Evolutionary conservation across 2,888 invertebrate species (phyloP).

Genomic region (Pogonocherus hispidulus): DNA sequence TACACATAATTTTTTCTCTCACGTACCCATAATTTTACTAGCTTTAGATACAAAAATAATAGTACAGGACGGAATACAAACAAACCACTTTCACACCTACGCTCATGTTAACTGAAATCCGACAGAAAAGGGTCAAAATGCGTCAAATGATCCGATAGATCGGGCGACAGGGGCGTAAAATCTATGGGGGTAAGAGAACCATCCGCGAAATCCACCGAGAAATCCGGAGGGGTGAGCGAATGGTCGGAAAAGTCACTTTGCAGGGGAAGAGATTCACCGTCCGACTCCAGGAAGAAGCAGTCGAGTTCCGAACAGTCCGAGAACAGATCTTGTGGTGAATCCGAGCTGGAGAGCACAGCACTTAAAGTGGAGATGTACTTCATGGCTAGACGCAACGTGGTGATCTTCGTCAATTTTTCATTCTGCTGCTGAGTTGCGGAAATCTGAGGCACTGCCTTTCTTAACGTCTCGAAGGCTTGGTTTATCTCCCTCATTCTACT

Average conservation of each 20-base stretch:
- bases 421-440: slow-evolving; percentile 64
- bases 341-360: slow-evolving; percentile 70
- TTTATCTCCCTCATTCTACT: slow-evolving; percentile 79
- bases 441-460: slow-evolving; percentile 72
- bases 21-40: too few relatives aligned
- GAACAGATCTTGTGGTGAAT: slow-evolving; percentile 41
- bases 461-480: slow-evolving; percentile 75
- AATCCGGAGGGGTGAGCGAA: slow-evolving; percentile 65
- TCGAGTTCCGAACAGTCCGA: slow-evolving; percentile 67
- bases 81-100: neutral
- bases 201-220: slow-evolving; percentile 64
- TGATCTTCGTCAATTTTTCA: slow-evolving; percentile 78
- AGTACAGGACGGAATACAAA: slow-evolving; percentile 28
- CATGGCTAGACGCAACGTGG: slow-evolving; percentile 77
- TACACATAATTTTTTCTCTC: too few relatives aligned
- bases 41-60: slow-evolving; percentile 23
- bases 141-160: slow-evolving; percentile 62
- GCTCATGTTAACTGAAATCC: slow-evolving; percentile 58
- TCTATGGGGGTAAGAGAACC: slow-evolving; percentile 64
- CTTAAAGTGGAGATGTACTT: slow-evolving; percentile 74
- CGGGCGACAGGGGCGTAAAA: slow-evolving; percentile 63
- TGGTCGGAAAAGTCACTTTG: slow-evolving; percentile 66
- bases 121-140: slow-evolving; percentile 64
- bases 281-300: slow-evolving; percentile 72
- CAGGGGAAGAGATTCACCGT: slow-evolving; percentile 67